Conservation (phyloP, 2,888 invertebrate genomes). For the Coleophora flavipennella region DNA sequence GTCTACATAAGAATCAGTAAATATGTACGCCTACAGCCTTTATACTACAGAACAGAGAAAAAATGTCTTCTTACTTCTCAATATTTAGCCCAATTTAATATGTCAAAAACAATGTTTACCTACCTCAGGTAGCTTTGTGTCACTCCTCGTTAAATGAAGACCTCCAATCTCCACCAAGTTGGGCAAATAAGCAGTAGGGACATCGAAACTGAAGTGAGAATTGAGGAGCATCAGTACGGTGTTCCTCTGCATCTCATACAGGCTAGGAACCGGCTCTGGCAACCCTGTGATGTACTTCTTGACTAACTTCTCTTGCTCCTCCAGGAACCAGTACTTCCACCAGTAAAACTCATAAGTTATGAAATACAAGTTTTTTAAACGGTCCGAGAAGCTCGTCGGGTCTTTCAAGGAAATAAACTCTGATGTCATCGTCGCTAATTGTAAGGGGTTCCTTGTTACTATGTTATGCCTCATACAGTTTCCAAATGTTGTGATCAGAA, state of each 20-base stretch:
- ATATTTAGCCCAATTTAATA: too few relatives aligned
- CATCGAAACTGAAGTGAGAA: conserved; percentile 62
- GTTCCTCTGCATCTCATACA: conserved; percentile 50
- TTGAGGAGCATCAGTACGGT: conserved; percentile 58
- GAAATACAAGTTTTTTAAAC: conserved; percentile 64
- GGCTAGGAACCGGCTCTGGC: conserved; percentile 43
- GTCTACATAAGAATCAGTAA: too few relatives aligned
- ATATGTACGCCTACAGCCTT: too few relatives aligned
- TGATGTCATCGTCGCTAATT: conserved; percentile 43
- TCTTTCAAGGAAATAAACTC: conserved; percentile 50
- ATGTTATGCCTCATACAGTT: conserved; percentile 59
- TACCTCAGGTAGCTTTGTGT: conserved; percentile 42
- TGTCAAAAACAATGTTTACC: too few relatives aligned
- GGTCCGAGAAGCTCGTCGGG: conserved; percentile 64
- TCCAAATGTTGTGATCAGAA: conserved; percentile 49
- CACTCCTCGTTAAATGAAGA: conserved; percentile 52
- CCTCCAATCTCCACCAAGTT: conserved; percentile 74
- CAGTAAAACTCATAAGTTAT: conserved; percentile 48
- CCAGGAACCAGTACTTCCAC: conserved; percentile 51
- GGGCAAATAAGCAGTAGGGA: conserved; percentile 61
- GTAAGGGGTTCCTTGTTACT: conserved; percentile 47
- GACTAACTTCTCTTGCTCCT: conserved; percentile 44
- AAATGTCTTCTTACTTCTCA: too few relatives aligned
- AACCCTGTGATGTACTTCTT: conserved; percentile 45
- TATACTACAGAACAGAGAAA: too few relatives aligned